phyloP scores from a whole-genome alignment of 2,113 vertebrate species.

The Halcyon senegalensis region DNA sequence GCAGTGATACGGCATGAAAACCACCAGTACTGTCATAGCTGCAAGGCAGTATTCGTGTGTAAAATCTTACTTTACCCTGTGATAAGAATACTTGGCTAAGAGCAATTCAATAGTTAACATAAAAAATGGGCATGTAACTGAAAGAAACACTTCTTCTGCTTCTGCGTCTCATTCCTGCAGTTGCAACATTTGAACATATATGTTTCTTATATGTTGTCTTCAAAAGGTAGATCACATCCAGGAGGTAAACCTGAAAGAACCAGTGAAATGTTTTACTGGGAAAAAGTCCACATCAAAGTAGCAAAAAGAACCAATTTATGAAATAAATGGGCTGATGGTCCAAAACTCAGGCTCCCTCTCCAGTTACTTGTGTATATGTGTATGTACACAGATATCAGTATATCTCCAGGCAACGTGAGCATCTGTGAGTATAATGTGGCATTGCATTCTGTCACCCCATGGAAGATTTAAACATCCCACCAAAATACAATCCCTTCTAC shows the following conservation, averaged over 20 bases:
- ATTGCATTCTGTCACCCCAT: fast-evolving
- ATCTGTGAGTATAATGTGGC: not conserved
- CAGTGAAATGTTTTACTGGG: not conserved
- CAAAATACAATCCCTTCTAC: not conserved
- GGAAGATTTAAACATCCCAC: not conserved
- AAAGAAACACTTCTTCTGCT: not conserved
- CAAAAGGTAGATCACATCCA: not conserved
- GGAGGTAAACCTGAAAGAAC: not conserved
- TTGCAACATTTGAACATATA: not conserved
- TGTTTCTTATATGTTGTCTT: not conserved
- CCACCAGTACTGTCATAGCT: not conserved
- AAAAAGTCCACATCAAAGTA: not conserved
- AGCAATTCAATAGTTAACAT: not conserved
- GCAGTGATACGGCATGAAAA: not conserved
- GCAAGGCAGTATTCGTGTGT: not conserved
- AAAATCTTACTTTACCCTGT: not conserved
- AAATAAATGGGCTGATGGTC: not conserved
- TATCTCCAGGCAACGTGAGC: not conserved
- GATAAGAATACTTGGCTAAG: not conserved
- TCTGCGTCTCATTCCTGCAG: not conserved
- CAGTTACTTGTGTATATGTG: not conserved
- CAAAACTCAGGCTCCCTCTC: not conserved
- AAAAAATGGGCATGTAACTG: not conserved
- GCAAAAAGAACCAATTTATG: not conserved
- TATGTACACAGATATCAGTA: not conserved